Conservation (phyloP, 37 sponge, comb jelly and placozoan species). For the Chondrosia reniformis region DNA sequence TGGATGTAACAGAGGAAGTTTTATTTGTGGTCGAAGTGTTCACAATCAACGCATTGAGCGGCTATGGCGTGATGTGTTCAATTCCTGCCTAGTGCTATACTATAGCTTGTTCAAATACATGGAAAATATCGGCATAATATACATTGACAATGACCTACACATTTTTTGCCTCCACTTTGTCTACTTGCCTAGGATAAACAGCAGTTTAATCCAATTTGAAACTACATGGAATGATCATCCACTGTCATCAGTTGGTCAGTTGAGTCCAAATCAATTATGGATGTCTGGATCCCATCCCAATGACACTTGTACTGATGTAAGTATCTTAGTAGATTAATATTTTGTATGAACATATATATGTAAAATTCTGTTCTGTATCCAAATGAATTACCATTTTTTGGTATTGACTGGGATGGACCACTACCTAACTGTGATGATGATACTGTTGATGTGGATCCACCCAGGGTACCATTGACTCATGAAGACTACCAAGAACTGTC, state of each 20-base stretch:
- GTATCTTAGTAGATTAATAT: constrained; percentile 21
- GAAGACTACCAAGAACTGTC: constrained; percentile 11
- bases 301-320: no score
- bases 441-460: not conserved
- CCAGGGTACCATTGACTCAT: not conserved
- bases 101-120: constrained; percentile 27
- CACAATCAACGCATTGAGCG: no score
- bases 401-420: constrained; percentile 40
- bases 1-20: constrained; percentile 40
- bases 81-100: constrained; percentile 13
- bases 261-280: no score
- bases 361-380: no score
- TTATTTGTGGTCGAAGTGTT: constrained; percentile 53
- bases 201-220: no score
- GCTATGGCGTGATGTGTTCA: constrained; percentile 57
- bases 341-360: no score
- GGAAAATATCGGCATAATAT: constrained; percentile 26
- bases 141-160: constrained; percentile 25
- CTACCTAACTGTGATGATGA: not conserved
- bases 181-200: no score
- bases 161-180: constrained; percentile 46
- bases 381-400: no score
- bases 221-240: no score
- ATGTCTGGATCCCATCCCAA: no score
- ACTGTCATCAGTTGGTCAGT: no score